These are phyloP conservation scores for Lacanobia wlatinum DNA, from an alignment of 2,888 invertebrate species.

Conservation along the genomic window DNA sequence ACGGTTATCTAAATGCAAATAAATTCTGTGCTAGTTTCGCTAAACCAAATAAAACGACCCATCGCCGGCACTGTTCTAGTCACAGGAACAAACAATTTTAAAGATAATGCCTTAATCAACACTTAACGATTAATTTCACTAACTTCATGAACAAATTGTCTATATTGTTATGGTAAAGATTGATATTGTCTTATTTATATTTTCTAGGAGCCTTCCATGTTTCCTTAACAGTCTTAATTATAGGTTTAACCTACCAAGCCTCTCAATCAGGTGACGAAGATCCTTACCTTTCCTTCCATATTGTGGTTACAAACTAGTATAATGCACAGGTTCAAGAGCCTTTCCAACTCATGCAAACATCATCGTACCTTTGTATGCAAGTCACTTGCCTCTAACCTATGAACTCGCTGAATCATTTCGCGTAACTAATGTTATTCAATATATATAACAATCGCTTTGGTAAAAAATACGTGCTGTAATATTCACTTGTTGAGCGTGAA, in stretches of 20 bases:
- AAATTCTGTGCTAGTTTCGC: neutral
- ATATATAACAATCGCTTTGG: slow-evolving; percentile 27
- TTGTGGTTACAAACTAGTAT: neutral
- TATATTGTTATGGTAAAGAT: no score
- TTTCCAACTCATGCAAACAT: slow-evolving; percentile 8
- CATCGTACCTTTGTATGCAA: slow-evolving; percentile 6
- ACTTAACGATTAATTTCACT: no score
- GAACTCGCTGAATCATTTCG: slow-evolving; percentile 47
- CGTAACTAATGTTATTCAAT: slow-evolving; percentile 54
- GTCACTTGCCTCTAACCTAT: slow-evolving; percentile 32
- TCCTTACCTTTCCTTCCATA: no score
- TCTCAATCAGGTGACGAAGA: neutral
- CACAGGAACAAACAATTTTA: neutral
- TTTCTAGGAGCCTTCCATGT: no score
- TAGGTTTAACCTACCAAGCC: neutral
- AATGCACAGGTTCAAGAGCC: neutral
- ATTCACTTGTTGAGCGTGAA: slow-evolving; percentile 15
- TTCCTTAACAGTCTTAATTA: neutral
- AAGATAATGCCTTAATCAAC: neutral
- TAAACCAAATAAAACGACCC: neutral
- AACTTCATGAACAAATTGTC: no score
- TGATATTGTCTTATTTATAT: no score
- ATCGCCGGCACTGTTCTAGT: no score
- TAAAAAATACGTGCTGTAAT: slow-evolving; percentile 15
- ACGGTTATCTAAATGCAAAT: neutral